Percentiles rank a stretch among this genome's conserved stretches.
Evolutionary conservation across 2,797 vertebrate genomes (phyloP).

Genomic region (Galaxias olidus): DNA sequence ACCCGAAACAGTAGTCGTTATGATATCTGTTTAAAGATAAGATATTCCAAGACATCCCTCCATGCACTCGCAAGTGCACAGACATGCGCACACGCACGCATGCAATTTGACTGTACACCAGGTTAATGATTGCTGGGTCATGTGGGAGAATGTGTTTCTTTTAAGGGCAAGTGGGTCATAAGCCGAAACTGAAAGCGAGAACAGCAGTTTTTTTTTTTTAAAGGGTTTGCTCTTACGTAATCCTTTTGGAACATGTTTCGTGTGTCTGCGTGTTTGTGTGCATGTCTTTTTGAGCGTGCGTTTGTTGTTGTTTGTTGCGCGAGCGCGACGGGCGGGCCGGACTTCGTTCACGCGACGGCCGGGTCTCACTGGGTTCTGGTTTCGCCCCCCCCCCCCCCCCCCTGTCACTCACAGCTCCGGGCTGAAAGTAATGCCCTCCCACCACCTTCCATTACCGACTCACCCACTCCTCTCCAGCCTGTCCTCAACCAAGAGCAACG

Average conservation of each 20-base stretch:
- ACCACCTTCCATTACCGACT: conserved; percentile 21
- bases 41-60: too few species aligned
- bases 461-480: not conserved
- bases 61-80: not conserved
- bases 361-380: conserved; percentile 31
- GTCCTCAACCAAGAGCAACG: not conserved
- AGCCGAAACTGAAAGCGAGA: too few species aligned
- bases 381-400: conserved; percentile 17
- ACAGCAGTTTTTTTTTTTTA: too few species aligned
- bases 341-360: conserved; percentile 21
- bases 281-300: not conserved
- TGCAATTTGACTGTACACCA: not conserved
- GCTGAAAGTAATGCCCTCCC: conserved; percentile 35
- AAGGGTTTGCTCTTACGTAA: too few species aligned
- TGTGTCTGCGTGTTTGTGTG: not conserved
- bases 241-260: not conserved
- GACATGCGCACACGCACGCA: not conserved
- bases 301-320: not conserved
- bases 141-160: not conserved
- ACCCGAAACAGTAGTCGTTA: too few species aligned
- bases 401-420: conserved; percentile 29
- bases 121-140: conserved; percentile 8
- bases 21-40: too few species aligned
- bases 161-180: conserved; percentile 9
- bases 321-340: not conserved